Evolutionary conservation across 30 jellyfish, hydroid and myxozoan genomes (phyloP), one percentile per base, ranked within the genome.

Genomic region (Nemopilema nomurai): DNA sequence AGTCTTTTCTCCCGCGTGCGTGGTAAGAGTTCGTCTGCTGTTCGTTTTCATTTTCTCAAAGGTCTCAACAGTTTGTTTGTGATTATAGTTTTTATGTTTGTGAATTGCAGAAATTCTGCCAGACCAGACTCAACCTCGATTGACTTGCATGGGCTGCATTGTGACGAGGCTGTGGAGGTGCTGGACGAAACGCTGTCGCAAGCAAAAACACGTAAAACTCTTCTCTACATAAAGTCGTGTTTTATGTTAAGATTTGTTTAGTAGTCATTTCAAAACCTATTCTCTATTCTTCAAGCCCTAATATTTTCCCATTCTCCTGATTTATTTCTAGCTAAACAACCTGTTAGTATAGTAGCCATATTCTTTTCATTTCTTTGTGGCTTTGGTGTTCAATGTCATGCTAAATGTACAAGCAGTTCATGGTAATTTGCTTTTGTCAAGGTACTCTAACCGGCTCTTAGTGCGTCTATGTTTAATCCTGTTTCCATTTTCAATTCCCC

Each of bases 141-240:
- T 23, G 90, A 80, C 51, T 50, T 80, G 64, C 90, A 80, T 80
- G 90, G 90, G n/a, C 82, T 80, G 21, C 90, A 80, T 16, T 67
- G 81, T 22, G 75, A 80, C 6, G 90, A 80, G 31, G 90, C 90
- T 51, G 82, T 80, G 49, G 90, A 80, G 21, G 52, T 69, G 74
- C 82, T 80, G 82, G 90, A 80, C 30, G 82, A 67, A 80, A 33
- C 69, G 0, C 74, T 80, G 8, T 24, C 17, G 18, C 82, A 80
- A 69, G 90, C 82, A 57, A 71, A 21, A 17, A 26, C 28, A 13
- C 71, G 87, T 77, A 77, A 8, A 17, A 4, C 65, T 26, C 31
- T 20, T 63, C n/a, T 19, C 18, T n/a, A 63, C 6, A n/a, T n/a
- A n/a, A n/a, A n/a, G n/a, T n/a, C n/a, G n/a, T n/a, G n/a, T n/a